Base-by-base conservation (phyloP, 2,888 invertebrate species). In the Conus canariensis region DNA sequence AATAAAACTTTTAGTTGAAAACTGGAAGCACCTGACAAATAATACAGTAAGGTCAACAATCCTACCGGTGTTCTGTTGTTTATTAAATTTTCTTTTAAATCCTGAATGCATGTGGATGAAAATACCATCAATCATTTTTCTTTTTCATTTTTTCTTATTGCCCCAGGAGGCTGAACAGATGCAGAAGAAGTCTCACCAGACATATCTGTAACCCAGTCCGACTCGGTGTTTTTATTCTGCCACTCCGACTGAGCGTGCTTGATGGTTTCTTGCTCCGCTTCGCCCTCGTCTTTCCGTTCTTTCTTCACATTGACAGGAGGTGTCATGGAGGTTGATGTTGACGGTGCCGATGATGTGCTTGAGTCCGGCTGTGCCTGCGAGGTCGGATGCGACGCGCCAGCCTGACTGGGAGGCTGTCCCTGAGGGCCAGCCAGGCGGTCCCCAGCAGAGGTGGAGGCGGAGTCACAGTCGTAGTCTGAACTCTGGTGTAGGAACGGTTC, bases 401-500 rank as follows among this genome's bases (percentile, higher is more conserved):
- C 74, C 74, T 74, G 74, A 58, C 22, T 83, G 83, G 58, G 83
- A 22, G 83, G 58, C 59, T 58, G 83, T 16, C n/a, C n/a, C 22
- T 83, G 83, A 58, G 83, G 83, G n/a, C 83, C 59, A 22, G 83
- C 22, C 56, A 58, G 83, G 22, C 58, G 83, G 10, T 80, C 80
- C 25, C 80, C 80, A 30, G 88, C 60, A 16, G 88, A 82, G 12
- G 82, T 60, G 25, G 89, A 85, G 9, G 77, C 80, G 7, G 80
- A 12, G 19, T 89, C 89, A n/a, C 85, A 82, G 16, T 89, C 89
- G 56, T 89, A 89, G 85, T 89, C 89, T 74, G 89, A 77, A 10
- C 74, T 19, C n/a, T 85, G 85, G 19, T 67, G 89, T 10, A 86
- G 86, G 86, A 86, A 86, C 16, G 86, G 86, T 86, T 86, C 86